Evolutionary conservation across 2,888 invertebrate genomes (phyloP), one percentile per base, ranked within the genome.

Genomic region (Seira ritae): DNA sequence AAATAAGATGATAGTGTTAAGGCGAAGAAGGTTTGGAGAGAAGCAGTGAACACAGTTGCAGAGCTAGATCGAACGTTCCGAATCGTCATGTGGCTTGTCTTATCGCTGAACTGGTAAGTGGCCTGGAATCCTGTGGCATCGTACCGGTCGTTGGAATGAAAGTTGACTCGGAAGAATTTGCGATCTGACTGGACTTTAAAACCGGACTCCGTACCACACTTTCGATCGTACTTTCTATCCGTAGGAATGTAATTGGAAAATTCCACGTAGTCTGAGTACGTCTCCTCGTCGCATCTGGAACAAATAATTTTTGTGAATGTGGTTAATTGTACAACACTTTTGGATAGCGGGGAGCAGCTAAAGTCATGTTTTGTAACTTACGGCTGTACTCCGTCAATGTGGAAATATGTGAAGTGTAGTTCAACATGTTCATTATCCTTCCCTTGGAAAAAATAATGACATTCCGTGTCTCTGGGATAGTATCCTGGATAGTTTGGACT

Each of bases 41-140:
- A 10, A 46, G 12, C 46, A 46, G 12, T 46, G 6, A 46, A 46
- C 46, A 10, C 12, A 46, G 12, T 46, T 46, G 46, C 46, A 46
- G 8, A 46, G 23, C n/a, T 19, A n/a, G 80, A 80, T 24, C 80
- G 42, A 31, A 80, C 82, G 42, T 82, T 84, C 71, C 84, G 65
- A 8, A 85, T 81, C 8, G 81, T 81, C 2, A 81, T 50, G 22
- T 78, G 84, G 62, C 75, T 81, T 17, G 78, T 70, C 60, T 86
- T 84, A 65, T 86, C 85, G 20, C 82, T 86, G 60, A 87, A 88
- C 75, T 89, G 88, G 46, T 87, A 89, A 1, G 88, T 88, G 10
- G 97, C 98, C 90, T 96, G 95, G 91, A 99, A 99, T 67, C 98
- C 98, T 31, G 96, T 96, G 65, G 95, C 97, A 90, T 99, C 98